Percentiles rank a stretch among this genome's conserved stretches.
phyloP scores from a whole-genome alignment of 2,113 vertebrate genomes.

The Bubo blakistoni region DNA sequence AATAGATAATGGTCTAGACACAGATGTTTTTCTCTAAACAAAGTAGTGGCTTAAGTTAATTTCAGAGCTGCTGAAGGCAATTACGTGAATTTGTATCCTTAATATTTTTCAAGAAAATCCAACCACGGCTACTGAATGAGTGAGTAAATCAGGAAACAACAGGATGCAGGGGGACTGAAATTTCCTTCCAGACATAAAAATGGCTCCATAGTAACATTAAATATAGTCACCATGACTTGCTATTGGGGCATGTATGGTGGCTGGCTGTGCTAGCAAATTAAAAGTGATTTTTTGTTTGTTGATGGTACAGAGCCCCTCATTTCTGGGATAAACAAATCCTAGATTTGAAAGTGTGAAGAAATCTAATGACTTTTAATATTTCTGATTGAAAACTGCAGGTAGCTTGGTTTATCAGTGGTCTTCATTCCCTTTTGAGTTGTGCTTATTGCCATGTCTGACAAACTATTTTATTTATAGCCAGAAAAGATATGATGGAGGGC shows the following conservation, averaged over 20 bases:
- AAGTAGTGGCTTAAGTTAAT: slow-evolving; percentile 32
- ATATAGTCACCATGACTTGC: not conserved
- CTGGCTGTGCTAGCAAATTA: not conserved
- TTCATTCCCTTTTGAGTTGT: not conserved
- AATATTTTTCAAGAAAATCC: not conserved
- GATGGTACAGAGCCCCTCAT: not conserved
- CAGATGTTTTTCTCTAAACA: not conserved
- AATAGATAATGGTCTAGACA: slow-evolving; percentile 8
- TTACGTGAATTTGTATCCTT: not conserved
- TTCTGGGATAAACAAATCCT: not conserved
- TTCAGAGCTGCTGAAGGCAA: slow-evolving; percentile 37
- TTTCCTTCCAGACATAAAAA: not conserved
- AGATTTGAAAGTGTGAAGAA: not conserved
- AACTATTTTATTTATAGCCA: not conserved
- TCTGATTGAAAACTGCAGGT: not conserved
- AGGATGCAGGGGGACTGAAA: not conserved
- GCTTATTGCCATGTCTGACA: not conserved
- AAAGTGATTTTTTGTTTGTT: not conserved
- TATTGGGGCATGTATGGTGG: not conserved
- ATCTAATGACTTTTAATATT: not conserved
- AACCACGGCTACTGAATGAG: not conserved
- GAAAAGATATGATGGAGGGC: not conserved
- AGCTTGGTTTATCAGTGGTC: not conserved
- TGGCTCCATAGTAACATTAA: not conserved
- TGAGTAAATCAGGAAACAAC: not conserved